Conservation (phyloP, 1,140 invertebrate species). For the Diplogasteroides magnus region DNA sequence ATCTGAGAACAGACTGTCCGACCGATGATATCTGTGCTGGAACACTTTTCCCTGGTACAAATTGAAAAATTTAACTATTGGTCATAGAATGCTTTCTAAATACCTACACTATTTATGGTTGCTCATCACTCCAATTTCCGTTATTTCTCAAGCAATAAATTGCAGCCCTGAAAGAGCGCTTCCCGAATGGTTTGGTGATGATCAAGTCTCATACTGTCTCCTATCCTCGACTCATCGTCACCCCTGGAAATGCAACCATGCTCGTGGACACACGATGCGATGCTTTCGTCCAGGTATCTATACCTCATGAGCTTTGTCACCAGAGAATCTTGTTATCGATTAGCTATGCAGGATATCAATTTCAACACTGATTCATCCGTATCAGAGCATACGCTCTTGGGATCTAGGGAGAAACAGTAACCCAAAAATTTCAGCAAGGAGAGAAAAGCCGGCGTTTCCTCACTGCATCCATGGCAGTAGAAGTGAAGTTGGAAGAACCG, state of each 20-base stretch:
- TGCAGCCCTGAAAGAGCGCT: constrained; percentile 41
- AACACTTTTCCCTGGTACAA: constrained; percentile 45
- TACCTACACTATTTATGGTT: too few species aligned
- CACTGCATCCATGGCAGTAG: constrained; percentile 52
- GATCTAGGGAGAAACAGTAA: not conserved
- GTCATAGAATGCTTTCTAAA: too few species aligned
- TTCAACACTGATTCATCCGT: not conserved
- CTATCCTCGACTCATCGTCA: constrained; percentile 43
- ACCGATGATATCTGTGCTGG: constrained; percentile 51
- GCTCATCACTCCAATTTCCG: too few species aligned
- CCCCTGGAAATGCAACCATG: constrained; percentile 44
- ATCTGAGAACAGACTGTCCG: constrained; percentile 51
- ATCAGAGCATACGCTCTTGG: not conserved
- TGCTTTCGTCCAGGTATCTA: constrained; percentile 48
- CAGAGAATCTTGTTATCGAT: not conserved
- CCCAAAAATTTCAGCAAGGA: constrained; percentile 38
- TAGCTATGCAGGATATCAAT: not conserved
- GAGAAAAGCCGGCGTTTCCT: constrained; percentile 48
- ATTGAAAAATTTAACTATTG: not conserved
- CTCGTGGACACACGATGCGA: constrained; percentile 50
- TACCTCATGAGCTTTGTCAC: not conserved
- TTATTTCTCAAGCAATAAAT: constrained; percentile 1
- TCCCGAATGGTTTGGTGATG: constrained; percentile 49
- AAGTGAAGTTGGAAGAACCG: constrained; percentile 43
- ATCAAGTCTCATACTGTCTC: constrained; percentile 54